phyloP scores from a whole-genome alignment of 2,888 invertebrate genomes.

The Cataglyphis albicans region DNA sequence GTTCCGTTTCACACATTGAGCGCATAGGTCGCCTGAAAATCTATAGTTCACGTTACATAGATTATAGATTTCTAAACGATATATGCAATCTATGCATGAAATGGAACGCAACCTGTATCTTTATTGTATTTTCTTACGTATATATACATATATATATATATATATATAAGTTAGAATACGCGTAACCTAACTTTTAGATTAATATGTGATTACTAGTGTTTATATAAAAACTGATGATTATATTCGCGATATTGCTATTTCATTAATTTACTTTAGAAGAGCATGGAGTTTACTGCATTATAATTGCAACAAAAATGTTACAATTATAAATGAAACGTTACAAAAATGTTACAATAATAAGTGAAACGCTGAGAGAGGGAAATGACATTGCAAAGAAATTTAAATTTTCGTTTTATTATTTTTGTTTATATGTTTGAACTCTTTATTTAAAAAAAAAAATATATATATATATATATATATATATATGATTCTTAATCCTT shows the following conservation, averaged over 20 bases:
- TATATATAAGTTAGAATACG: background rate
- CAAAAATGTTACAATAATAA: background rate
- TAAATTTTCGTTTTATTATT: background rate
- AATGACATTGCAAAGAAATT: background rate
- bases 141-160: no score
- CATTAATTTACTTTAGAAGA: background rate
- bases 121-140: no score
- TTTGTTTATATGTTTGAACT: background rate
- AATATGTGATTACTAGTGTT: background rate
- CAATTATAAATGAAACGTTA: background rate
- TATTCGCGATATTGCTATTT: background rate
- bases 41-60: no score
- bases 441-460: background rate
- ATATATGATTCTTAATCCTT: background rate
- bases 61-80: no score
- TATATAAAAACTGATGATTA: background rate
- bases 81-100: no score
- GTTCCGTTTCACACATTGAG: no score
- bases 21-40: no score
- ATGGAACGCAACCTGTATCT: no score
- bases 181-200: background rate
- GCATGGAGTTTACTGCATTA: background rate
- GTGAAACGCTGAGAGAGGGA: background rate
- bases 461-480: background rate
- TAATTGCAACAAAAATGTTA: background rate